These are phyloP conservation scores for Oxyscelio sp. DNA, from an alignment of 2,888 invertebrate species.

Conservation along the genomic window DNA sequence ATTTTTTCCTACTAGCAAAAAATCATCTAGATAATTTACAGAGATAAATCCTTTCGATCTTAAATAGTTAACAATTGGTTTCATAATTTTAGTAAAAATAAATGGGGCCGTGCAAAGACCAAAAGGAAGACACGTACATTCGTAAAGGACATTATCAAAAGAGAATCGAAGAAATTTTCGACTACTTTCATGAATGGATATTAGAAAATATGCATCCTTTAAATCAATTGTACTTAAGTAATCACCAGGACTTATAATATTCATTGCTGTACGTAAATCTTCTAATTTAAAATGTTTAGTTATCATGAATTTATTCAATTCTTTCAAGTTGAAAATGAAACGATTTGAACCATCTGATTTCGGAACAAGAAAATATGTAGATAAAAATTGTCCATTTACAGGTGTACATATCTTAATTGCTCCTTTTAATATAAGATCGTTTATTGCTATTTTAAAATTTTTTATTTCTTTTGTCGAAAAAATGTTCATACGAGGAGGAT, in stretches of 20 bases:
- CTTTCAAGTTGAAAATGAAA: slow-evolving; percentile 64
- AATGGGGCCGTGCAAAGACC: slow-evolving; percentile 59
- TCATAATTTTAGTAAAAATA: too few species aligned
- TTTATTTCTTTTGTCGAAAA: slow-evolving; percentile 18
- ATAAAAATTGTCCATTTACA: slow-evolving; percentile 49
- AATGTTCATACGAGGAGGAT: too few species aligned
- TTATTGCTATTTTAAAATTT: slow-evolving; percentile 7
- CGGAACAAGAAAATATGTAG: slow-evolving; percentile 46
- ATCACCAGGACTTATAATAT: slow-evolving; percentile 26
- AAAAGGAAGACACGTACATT: slow-evolving; percentile 75
- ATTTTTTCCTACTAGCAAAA: slow-evolving; percentile 29
- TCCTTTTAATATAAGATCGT: slow-evolving; percentile 43
- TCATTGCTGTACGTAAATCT: slow-evolving; percentile 50
- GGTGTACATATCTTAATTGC: slow-evolving; percentile 21
- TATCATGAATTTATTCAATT: slow-evolving; percentile 49
- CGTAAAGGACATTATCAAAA: slow-evolving; percentile 53
- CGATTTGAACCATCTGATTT: slow-evolving; percentile 55
- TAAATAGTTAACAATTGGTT: slow-evolving; percentile 45
- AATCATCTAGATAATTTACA: too few species aligned
- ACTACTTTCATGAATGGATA: slow-evolving; percentile 49
- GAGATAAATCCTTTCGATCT: slow-evolving; percentile 50
- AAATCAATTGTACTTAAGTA: slow-evolving; percentile 62
- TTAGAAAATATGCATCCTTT: slow-evolving; percentile 68
- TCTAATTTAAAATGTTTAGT: slow-evolving; percentile 63
- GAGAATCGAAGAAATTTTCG: slow-evolving; percentile 73